Evolutionary conservation across 2,888 invertebrate genomes (phyloP), one percentile per base, ranked within the genome.

Genomic region (Mongoloraphidia duomilia): DNA sequence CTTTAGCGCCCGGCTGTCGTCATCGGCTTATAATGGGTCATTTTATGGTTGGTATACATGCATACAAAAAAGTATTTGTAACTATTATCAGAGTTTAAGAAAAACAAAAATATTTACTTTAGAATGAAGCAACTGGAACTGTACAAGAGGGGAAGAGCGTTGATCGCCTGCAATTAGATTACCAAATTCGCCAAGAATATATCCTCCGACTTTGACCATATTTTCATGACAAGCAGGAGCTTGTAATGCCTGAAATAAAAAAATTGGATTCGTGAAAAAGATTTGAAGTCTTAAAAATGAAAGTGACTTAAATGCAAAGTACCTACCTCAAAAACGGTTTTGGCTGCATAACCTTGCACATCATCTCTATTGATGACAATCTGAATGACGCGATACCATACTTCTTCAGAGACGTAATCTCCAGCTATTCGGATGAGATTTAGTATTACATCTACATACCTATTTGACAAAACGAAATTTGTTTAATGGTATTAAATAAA

Each of bases 181-280:
- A 47, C 98, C 98, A 72, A 98, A 98, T 71, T 98, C 97, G 53
- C 98, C 98, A 52, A 98, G 77, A 60, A 99, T 97, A 63, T 98
- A 98, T 47, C 97, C 98, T 52, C 97, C 97, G 49, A 98, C 98
- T 79, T 98, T 99, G 2, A 98, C 97, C 98, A 99, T 98, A 68
- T 99, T 99, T 71, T 99, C 98, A 67, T 98, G 98, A 63, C 98
- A 99, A 33, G 98, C 97, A 14, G 97, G 96, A 35, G 96, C 96
- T 74, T 98, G 96, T 47, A 97, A 72, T 50, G 95, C 95, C 79
- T 82, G 60, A 17, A 61, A 57, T 55, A 53, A 34, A 50, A 38
- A 37, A 42, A 13, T 12, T 39, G 26, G 17, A 45, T 35, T 17
- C 13, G 17, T 17, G 35, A 44, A 49, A 42, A 12, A 42, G 36